A percentile compares a stretch with the other conserved stretches of the same genome.
Evolutionary conservation across 1,140 invertebrate species (phyloP).

Genomic region (Lordiphosa mommai): DNA sequence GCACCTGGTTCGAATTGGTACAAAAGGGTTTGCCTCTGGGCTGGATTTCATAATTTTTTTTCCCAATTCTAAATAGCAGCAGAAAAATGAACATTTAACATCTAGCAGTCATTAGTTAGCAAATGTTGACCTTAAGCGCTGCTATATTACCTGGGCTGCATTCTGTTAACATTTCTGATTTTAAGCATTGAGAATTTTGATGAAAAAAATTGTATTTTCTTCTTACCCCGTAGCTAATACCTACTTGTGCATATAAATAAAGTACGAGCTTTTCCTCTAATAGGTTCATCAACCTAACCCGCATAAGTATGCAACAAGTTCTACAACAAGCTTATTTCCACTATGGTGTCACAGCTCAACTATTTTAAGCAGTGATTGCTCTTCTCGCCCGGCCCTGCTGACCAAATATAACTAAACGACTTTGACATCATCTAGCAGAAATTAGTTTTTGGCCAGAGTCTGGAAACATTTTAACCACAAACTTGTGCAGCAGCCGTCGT

Average conservation of each 20-base stretch:
- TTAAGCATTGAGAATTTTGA: too few species aligned
- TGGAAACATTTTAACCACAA: conserved; percentile 5
- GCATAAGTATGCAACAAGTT: conserved; percentile 36
- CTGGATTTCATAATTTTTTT: too few species aligned
- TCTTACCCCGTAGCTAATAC: not conserved
- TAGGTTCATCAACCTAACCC: not conserved
- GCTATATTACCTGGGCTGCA: too few species aligned
- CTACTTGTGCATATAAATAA: too few species aligned
- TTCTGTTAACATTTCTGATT: too few species aligned
- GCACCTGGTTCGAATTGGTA: too few species aligned
- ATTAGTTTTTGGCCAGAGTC: conserved; percentile 32
- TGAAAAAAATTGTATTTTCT: too few species aligned
- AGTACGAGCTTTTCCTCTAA: not conserved
- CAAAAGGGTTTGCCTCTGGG: too few species aligned
- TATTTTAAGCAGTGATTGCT: conserved; percentile 2
- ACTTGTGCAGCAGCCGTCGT: conserved; percentile 26
- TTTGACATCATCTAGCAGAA: conserved; percentile 47
- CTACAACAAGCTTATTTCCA: not conserved
- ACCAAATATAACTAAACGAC: conserved; percentile 45
- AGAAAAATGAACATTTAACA: too few species aligned
- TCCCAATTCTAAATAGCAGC: too few species aligned
- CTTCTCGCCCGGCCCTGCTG: conserved; percentile 11
- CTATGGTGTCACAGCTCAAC: conserved; percentile 3
- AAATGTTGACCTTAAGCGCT: too few species aligned
- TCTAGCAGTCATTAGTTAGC: too few species aligned